Percentiles rank a stretch among this genome's conserved stretches.
phyloP scores from a whole-genome alignment of 1,140 invertebrate species.

The Apocrypta bakeri region DNA sequence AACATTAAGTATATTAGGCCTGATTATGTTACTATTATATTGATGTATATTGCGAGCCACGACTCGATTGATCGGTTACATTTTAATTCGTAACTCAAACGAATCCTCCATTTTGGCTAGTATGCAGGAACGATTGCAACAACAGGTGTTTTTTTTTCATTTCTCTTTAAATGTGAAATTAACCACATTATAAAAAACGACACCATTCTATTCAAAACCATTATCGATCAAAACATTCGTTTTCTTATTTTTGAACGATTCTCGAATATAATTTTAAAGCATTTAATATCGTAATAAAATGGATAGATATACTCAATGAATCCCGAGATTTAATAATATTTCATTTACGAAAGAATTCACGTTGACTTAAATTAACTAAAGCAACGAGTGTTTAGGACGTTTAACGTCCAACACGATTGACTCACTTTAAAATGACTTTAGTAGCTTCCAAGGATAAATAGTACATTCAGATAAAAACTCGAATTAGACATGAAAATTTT shows the following conservation, averaged over 20 bases:
- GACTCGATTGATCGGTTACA: slow-evolving; percentile 20
- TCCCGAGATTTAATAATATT: slow-evolving; percentile 24
- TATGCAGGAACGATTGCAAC: slow-evolving; percentile 37
- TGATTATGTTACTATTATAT: slow-evolving; percentile 67
- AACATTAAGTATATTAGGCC: slow-evolving; percentile 74
- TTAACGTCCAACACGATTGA: slow-evolving; percentile 24
- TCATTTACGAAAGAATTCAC: slow-evolving; percentile 9
- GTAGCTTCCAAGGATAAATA: slow-evolving; percentile 39
- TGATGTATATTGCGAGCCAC: slow-evolving; percentile 43
- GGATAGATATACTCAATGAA: slow-evolving; percentile 1
- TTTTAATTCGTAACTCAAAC: slow-evolving; percentile 16
- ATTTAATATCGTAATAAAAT: background rate
- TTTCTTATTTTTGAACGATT: background rate
- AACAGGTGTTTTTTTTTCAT: slow-evolving; percentile 21
- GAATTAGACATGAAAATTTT: slow-evolving; percentile 42
- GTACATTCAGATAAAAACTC: slow-evolving; percentile 49
- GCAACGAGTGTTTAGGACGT: slow-evolving; percentile 21
- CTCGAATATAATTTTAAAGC: background rate
- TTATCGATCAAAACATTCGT: slow-evolving; percentile 12
- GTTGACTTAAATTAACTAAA: slow-evolving; percentile 35
- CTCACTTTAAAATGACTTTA: slow-evolving; percentile 28
- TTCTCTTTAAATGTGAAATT: slow-evolving; percentile 3
- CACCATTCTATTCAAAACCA: background rate
- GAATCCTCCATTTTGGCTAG: slow-evolving; percentile 32
- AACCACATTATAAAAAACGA: slow-evolving; percentile 22